phyloP scores from a whole-genome alignment of 1,140 invertebrate species.

The Hetaerina americana region DNA sequence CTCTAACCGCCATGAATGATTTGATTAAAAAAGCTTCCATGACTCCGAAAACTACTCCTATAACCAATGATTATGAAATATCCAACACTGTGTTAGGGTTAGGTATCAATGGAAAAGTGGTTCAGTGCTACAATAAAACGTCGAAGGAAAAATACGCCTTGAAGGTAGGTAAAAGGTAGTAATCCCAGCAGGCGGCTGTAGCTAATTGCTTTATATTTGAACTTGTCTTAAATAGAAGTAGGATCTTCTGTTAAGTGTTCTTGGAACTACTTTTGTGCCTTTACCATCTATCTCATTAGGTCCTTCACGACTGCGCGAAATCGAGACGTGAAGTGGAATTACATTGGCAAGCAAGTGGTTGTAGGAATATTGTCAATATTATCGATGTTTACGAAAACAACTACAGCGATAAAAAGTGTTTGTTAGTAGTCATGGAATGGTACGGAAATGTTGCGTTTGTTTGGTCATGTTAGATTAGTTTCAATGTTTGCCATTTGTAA shows the following conservation, averaged over 20 bases:
- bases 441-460: conserved; percentile 29
- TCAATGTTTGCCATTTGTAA: no score
- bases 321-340: conserved; percentile 88
- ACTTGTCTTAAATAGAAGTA: not conserved
- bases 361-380: conserved; percentile 84
- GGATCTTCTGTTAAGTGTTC: not conserved
- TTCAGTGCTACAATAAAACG: conserved; percentile 54
- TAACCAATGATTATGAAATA: conserved; percentile 88
- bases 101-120: conserved; percentile 94
- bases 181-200: no score
- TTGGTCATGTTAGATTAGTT: no score
- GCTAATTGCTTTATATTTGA: not conserved
- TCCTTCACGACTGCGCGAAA: conserved; percentile 81
- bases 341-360: conserved; percentile 83
- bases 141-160: conserved; percentile 69
- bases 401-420: conserved; percentile 76
- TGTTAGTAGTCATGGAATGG: conserved; percentile 97
- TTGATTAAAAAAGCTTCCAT: conserved; percentile 7
- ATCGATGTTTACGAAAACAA: conserved; percentile 95
- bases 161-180: conserved; percentile 63
- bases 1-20: no score
- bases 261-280: not conserved
- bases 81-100: conserved; percentile 90
- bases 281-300: conserved; percentile 39
- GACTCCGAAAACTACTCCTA: conserved; percentile 56